Conservation (phyloP, 2,113 vertebrate species). For the Urocolius indicus region DNA sequence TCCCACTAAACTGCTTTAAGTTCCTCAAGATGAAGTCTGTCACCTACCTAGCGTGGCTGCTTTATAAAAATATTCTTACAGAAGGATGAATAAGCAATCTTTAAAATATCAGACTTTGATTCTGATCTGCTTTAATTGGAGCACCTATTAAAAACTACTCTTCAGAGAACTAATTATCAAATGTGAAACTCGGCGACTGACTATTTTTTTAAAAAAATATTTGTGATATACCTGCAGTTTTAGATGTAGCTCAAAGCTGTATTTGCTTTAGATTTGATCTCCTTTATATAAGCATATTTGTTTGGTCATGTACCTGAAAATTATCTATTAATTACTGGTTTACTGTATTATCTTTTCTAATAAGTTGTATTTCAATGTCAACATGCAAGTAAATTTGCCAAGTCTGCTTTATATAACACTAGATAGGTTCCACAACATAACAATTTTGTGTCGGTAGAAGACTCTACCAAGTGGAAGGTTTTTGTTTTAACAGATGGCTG, state of each 20-base stretch:
- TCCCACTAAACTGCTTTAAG: neutral
- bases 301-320: neutral
- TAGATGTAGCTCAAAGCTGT: neutral
- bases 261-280: neutral
- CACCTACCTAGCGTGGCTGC: rapidly evolving
- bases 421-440: neutral
- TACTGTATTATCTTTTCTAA: neutral
- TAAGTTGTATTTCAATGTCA: neutral
- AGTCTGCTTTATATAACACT: neutral
- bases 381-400: neutral
- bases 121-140: neutral
- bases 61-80: neutral
- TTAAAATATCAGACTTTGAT: neutral
- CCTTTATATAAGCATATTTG: neutral
- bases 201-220: neutral
- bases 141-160: neutral
- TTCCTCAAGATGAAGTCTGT: neutral
- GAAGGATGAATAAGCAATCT: neutral
- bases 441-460: neutral
- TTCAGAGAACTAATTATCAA: neutral
- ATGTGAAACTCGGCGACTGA: neutral
- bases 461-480: slow-evolving; percentile 29
- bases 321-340: neutral
- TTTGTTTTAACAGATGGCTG: slow-evolving; percentile 68
- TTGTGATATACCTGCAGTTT: neutral